Conservation (phyloP, 2,113 vertebrate species). For the Zapornia atra region DNA sequence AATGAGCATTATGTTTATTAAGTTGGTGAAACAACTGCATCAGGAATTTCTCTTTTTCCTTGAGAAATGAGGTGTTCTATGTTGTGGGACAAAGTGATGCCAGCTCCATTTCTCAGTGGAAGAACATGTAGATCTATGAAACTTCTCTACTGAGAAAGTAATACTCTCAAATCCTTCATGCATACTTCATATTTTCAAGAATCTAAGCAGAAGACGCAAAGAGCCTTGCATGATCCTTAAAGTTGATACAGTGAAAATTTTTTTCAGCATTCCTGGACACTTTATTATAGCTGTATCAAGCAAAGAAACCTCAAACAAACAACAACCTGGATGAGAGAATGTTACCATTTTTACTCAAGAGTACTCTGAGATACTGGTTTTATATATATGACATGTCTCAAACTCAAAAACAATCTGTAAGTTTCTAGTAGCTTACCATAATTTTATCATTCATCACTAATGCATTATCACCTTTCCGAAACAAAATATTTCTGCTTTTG, state of each 20-base stretch:
- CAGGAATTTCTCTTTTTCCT: background rate
- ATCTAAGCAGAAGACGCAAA: background rate
- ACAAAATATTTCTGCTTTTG: background rate
- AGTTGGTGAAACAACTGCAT: background rate
- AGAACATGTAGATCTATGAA: background rate
- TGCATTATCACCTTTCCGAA: background rate
- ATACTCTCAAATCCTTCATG: background rate
- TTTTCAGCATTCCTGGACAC: background rate
- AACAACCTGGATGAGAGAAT: background rate
- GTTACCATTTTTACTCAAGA: background rate
- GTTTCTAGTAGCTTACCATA: background rate
- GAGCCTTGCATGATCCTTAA: background rate
- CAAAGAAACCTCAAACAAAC: background rate
- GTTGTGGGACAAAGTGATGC: background rate
- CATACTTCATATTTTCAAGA: background rate
- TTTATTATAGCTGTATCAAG: background rate
- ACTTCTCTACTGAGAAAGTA: background rate
- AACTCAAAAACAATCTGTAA: background rate
- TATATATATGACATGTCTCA: background rate
- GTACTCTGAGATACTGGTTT: background rate
- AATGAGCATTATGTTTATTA: background rate
- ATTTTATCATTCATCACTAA: background rate
- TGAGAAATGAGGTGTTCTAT: background rate
- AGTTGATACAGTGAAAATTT: background rate
- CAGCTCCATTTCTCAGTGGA: background rate